These are phyloP conservation scores for Anarrhichthys ocellatus DNA, from an alignment of 2,113 vertebrate genomes.

Conservation along the genomic window DNA sequence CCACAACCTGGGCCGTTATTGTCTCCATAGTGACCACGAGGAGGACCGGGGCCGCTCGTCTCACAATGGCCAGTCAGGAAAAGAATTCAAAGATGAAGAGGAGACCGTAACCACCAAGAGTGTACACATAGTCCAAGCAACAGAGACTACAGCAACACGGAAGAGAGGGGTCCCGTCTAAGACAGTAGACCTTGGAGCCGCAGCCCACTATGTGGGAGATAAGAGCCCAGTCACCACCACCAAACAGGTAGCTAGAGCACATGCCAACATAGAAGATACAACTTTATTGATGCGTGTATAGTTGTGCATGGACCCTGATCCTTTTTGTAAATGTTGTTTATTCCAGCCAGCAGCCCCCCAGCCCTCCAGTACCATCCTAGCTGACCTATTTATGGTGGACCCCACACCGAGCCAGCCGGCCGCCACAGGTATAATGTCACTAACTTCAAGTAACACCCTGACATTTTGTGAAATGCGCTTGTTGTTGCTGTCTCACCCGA, in stretches of 20 bases:
- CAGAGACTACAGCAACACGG: constrained; percentile 93
- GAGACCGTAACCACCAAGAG: constrained; percentile 96
- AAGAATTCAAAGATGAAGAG: constrained; percentile 97
- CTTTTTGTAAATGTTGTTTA: constrained; percentile 10
- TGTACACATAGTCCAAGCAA: constrained; percentile 93
- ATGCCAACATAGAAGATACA: neutral
- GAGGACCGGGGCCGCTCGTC: constrained; percentile 86
- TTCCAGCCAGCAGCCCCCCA: constrained; percentile 80
- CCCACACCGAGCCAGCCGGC: constrained; percentile 71
- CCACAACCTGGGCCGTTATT: neutral
- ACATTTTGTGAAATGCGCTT: neutral
- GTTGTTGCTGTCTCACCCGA: neutral
- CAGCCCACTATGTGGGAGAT: constrained; percentile 94
- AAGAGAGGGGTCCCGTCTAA: constrained; percentile 93
- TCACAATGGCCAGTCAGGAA: constrained; percentile 85
- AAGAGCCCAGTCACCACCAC: constrained; percentile 82
- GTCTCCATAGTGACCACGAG: constrained; percentile 89
- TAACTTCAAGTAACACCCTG: neutral
- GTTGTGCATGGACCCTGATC: neutral
- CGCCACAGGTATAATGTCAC: constrained; percentile 81
- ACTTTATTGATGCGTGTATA: neutral
- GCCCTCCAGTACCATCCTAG: constrained; percentile 84
- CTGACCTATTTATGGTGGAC: constrained; percentile 91
- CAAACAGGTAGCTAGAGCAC: constrained; percentile 82
- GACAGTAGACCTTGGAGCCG: constrained; percentile 96